Evolutionary conservation across 2,888 invertebrate genomes (phyloP).

Genomic region (Chrysopilus asiliformis): DNA sequence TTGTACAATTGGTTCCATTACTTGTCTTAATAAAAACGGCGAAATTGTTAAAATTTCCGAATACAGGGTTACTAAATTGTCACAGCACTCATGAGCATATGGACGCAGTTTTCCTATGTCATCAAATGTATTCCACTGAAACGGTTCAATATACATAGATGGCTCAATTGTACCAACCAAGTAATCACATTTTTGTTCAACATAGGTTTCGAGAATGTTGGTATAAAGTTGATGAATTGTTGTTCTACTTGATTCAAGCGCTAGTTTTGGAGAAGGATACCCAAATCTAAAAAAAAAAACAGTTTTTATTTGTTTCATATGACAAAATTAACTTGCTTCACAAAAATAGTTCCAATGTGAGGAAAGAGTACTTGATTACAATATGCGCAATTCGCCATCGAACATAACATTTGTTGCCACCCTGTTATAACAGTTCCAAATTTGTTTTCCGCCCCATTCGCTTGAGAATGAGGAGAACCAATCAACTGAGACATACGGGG

Average conservation of each 20-base stretch:
- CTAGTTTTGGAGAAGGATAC: conserved; percentile 60
- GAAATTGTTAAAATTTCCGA: conserved; percentile 47
- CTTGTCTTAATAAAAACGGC: conserved; percentile 59
- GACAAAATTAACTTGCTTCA: conserved; percentile 20
- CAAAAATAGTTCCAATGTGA: conserved; percentile 52
- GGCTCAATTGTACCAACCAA: conserved; percentile 92
- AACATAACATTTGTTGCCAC: conserved; percentile 73
- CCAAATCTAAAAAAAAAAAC: conserved; percentile 40
- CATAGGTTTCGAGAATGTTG: conserved; percentile 58
- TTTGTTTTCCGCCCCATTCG: conserved; percentile 19
- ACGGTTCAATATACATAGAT: conserved; percentile 84
- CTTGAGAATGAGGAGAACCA: conserved; percentile 42
- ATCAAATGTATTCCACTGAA: conserved; percentile 70
- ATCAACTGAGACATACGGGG: conserved; percentile 49
- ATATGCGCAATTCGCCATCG: conserved; percentile 79
- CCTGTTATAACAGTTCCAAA: conserved; percentile 33
- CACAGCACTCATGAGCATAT: conserved; percentile 79
- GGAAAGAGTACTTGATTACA: conserved; percentile 62
- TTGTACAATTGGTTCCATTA: conserved; percentile 68
- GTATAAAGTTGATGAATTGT: conserved; percentile 39
- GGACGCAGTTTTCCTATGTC: conserved; percentile 66
- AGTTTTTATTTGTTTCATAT: background rate
- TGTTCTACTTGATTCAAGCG: conserved; percentile 53
- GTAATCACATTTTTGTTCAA: conserved; percentile 87
- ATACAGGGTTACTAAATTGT: conserved; percentile 51